Conservation (phyloP, 2,797 vertebrate genomes). For the Crossoptilon crossoptilon region DNA sequence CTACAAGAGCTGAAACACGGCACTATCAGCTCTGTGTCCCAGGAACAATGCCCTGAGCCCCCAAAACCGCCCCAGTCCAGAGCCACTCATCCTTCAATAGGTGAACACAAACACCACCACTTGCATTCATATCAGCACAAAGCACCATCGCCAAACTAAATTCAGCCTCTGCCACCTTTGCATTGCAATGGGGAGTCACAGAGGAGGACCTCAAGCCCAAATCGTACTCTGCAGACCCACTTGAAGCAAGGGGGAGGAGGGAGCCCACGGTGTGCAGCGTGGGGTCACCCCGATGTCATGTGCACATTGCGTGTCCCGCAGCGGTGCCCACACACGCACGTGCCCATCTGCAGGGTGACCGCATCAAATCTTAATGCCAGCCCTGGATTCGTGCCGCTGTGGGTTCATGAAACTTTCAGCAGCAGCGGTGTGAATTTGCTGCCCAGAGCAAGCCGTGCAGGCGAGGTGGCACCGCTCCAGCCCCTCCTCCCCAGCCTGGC, state of each 20-base stretch:
- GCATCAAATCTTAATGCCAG: slow-evolving; percentile 69
- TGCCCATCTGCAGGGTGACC: background rate
- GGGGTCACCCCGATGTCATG: background rate
- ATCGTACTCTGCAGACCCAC: background rate
- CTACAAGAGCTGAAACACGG: background rate
- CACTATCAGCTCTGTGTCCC: background rate
- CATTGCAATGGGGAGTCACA: rapidly evolving
- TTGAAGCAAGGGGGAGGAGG: background rate
- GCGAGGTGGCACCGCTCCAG: rapidly evolving
- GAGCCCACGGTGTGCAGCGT: rapidly evolving
- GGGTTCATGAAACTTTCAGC: slow-evolving; percentile 75
- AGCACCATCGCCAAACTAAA: rapidly evolving
- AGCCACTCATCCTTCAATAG: background rate
- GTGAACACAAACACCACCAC: background rate
- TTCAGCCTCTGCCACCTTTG: rapidly evolving
- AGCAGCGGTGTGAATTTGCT: slow-evolving; percentile 34
- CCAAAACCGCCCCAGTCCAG: background rate
- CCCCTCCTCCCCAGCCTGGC: rapidly evolving
- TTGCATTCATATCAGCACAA: background rate
- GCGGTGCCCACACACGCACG: background rate
- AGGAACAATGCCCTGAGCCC: background rate
- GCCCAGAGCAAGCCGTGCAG: background rate
- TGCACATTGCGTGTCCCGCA: rapidly evolving
- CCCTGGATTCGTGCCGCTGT: slow-evolving; percentile 7
- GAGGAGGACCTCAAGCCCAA: background rate